These are phyloP conservation scores for Mohoua ochrocephala DNA, from an alignment of 2,113 vertebrate genomes.

Conservation along the genomic window DNA sequence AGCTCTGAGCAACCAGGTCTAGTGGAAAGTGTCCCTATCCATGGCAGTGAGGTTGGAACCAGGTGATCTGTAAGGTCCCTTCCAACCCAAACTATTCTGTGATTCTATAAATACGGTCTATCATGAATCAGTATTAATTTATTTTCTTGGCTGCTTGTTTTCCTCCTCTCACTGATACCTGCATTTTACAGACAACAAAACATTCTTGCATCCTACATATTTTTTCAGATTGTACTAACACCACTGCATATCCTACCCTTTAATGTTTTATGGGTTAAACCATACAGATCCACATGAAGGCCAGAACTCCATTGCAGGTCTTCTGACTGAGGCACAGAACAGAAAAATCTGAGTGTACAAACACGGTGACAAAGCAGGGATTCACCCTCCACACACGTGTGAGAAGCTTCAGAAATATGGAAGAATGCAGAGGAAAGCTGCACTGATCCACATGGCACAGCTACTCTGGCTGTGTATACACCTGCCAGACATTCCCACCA, in stretches of 20 bases:
- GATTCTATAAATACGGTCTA: background rate
- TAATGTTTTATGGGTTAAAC: background rate
- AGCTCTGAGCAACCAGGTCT: background rate
- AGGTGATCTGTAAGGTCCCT: rapidly evolving
- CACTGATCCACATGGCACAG: background rate
- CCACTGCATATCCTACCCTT: background rate
- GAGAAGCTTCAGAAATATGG: background rate
- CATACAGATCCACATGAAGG: background rate
- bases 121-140: background rate
- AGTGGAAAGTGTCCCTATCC: background rate
- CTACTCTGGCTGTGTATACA: background rate
- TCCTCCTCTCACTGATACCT: background rate
- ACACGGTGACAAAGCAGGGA: background rate
- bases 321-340: background rate
- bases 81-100: background rate
- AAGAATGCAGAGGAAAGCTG: background rate
- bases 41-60: background rate
- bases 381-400: rapidly evolving
- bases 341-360: background rate
- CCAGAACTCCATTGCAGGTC: background rate
- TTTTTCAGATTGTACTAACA: background rate
- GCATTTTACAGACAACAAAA: background rate
- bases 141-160: background rate
- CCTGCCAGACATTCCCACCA: background rate
- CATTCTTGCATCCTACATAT: background rate